Percentiles rank a stretch among this genome's conserved stretches.
These are phyloP conservation scores for Ridgeia piscesae DNA, from an alignment of 1,140 invertebrate species.

Conservation along the genomic window DNA sequence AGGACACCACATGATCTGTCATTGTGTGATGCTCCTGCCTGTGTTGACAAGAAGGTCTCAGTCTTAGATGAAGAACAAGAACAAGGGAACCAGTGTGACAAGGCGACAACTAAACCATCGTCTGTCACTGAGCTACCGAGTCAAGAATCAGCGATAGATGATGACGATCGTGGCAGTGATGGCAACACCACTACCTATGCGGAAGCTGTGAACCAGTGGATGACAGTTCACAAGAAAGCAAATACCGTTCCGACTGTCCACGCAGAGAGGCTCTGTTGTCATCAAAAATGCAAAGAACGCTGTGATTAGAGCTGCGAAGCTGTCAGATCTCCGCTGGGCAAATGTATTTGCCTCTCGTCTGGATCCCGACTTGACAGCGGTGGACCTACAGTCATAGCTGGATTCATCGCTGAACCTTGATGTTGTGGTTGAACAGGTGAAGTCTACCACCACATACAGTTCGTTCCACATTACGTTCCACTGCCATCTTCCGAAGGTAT, in stretches of 20 bases:
- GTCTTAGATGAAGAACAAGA: neutral
- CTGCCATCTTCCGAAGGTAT: neutral
- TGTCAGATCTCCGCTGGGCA: conserved; percentile 4
- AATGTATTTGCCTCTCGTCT: conserved; percentile 8
- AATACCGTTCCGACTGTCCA: neutral
- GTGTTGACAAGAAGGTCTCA: neutral
- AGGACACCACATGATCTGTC: neutral
- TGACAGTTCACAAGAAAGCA: neutral
- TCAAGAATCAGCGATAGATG: neutral
- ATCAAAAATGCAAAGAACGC: neutral
- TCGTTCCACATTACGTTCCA: neutral
- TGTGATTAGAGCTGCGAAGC: neutral
- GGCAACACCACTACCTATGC: neutral
- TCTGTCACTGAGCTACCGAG: neutral
- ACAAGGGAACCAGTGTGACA: neutral
- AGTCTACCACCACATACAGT: neutral
- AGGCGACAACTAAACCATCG: neutral
- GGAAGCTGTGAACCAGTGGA: neutral
- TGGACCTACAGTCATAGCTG: conserved; percentile 6
- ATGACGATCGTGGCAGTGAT: neutral
- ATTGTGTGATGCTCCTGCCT: neutral
- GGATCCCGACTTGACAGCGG: neutral
- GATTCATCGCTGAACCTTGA: neutral
- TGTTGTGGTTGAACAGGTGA: conserved; percentile 9
- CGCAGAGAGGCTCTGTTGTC: neutral